Evolutionary conservation across 2,797 vertebrate species (phyloP), one percentile per base, ranked within the genome.

Genomic region (Anguilla megastoma): DNA sequence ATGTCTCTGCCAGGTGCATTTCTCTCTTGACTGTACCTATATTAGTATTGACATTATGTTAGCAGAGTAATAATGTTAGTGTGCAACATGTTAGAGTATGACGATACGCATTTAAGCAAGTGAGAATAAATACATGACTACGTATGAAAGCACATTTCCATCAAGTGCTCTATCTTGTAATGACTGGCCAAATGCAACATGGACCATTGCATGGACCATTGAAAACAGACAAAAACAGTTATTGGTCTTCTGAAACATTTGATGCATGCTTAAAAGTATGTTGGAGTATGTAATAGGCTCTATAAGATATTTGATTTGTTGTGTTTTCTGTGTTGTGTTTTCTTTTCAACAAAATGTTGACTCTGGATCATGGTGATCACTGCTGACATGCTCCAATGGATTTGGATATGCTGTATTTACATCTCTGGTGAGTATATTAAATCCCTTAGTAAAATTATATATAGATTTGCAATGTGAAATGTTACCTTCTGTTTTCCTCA

Each of bases 351-450:
- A 18, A 74, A 66, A 41, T 74, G 60, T 63, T 63, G 41, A 74
- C 41, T 41, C 33, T 80, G 41, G 82, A 85, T 82, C 60, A 80
- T 54, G 10, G 48, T 50, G 87, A 60, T 85, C 86, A 82, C 21
- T 60, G 6, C 74, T 50, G 30, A 76, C 60, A 48, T 52, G 60
- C 30, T 83, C 84, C 74, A 84, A 30, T 27, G 8, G 56, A 14
- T 21, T 71, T 89, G 88, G 86, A 86, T 86, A 30, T 48, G 33
- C 66, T 82, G 85, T 33, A 50, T 90, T 86, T 9, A 80, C 9
- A 21, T 18, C 27, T 50, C 54, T 69, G 88, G 90, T 90, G 56
- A 90, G 90, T 90, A 86, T 21, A 2, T 80, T 52, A 16, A 85
- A 66, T 71, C 33, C 21, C 33, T 12, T 9, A 71, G 14, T 48